A percentile compares a stretch with the other conserved stretches of the same genome.
Conservation (phyloP, 2,113 vertebrate species). For the Xiphias gladius region DNA sequence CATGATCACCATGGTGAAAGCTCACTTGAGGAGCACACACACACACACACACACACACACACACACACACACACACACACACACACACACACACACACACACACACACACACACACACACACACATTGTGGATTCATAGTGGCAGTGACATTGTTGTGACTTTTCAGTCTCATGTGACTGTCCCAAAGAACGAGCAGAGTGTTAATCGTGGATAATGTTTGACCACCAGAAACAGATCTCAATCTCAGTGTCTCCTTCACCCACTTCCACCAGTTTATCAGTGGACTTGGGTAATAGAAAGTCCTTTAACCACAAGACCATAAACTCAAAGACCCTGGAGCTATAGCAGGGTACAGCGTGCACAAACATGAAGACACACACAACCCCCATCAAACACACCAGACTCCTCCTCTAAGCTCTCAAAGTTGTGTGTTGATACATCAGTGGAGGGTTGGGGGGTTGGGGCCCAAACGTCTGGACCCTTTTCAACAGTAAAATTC, state of each 20-base stretch:
- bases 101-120: slow-evolving; percentile 10
- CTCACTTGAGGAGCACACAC: slow-evolving; percentile 58
- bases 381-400: slow-evolving; percentile 42
- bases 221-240: slow-evolving; percentile 33
- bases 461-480: neutral
- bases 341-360: slow-evolving; percentile 1
- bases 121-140: slow-evolving; percentile 11
- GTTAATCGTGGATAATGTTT: slow-evolving; percentile 57
- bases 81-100: slow-evolving; percentile 16
- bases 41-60: slow-evolving; percentile 12
- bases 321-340: slow-evolving; percentile 52
- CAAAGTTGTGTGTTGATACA: slow-evolving; percentile 29
- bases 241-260: slow-evolving; percentile 1
- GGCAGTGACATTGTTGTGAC: slow-evolving; percentile 58
- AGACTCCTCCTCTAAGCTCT: slow-evolving; percentile 43
- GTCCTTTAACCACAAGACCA: neutral
- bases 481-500: slow-evolving; percentile 50
- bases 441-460: slow-evolving; percentile 37
- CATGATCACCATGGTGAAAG: slow-evolving; percentile 65
- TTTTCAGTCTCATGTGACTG: slow-evolving; percentile 56
- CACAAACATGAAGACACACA: slow-evolving; percentile 26
- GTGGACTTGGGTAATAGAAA: slow-evolving; percentile 49
- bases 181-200: slow-evolving; percentile 31
- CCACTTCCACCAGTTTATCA: slow-evolving; percentile 48
- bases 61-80: slow-evolving; percentile 7